Base-by-base conservation (phyloP, 2,797 vertebrate genomes). In the Denticeps clupeoides region DNA sequence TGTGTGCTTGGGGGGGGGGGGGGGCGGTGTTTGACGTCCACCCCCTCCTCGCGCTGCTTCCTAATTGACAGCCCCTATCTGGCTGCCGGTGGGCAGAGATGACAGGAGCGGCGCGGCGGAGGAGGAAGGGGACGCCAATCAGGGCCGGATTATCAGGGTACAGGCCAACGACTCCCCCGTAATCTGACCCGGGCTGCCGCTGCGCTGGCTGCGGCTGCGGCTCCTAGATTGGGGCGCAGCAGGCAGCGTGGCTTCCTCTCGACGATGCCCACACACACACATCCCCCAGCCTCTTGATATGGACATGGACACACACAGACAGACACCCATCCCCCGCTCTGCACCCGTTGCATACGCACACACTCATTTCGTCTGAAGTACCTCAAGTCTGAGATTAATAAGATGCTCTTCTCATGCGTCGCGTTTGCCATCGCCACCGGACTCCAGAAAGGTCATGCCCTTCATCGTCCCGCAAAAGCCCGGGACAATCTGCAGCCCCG, bases 1-100 rank as follows among this genome's bases (percentile, higher is more conserved):
- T 72, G 75, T 82, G 60, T 64, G 60, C 72, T 60, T 55, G 60
- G 49, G 62, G 70, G 62, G 69, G 63, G 7, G 22, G 22, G 5
- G 22, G 5, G 68, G 47, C 52, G 53, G 72, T 75, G 56, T 56
- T 63, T 75, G 74, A 72, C 68, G 69, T 72, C 60, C 70, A 62
- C 64, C 60, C 75, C 73, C 71, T 47, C 70, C 72, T 74, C 74
- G 78, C 70, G 81, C 80, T 82, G 75, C 77, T 71, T 79, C 57
- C 83, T 83, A 86, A 85, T 79, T 88, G 86, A 86, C 81, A 81
- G 69, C 67, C 74, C 75, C 75, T 77, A 71, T 87, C 69, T 82
- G 68, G 67, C 58, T 63, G 51, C 66, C 65, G 76, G 77, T 78
- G 58, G 68, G 67, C 55, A 60, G 69, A 56, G 59, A 68, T 81